Conservation (phyloP, 2,113 vertebrate species). For the Pelmatolapia mariae region DNA sequence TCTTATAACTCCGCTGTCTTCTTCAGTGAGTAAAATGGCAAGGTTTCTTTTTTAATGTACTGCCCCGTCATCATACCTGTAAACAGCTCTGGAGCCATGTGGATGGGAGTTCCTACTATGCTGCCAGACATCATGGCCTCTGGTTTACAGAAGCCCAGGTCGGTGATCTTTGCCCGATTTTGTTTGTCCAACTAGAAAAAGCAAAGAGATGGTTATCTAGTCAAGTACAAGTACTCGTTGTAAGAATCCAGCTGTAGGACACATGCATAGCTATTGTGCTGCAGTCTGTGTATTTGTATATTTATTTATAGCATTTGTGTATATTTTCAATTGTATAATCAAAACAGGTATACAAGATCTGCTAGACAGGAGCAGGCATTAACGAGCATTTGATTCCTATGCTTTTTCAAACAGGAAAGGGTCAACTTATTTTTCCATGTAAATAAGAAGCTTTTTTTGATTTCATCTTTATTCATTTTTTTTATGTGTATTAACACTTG, state of each 20-base stretch:
- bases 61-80: slow-evolving; percentile 76
- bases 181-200: slow-evolving; percentile 87
- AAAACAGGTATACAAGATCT: background rate
- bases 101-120: slow-evolving; percentile 97
- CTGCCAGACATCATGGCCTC: slow-evolving; percentile 99
- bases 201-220: no score
- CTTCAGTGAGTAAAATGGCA: background rate
- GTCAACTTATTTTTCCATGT: background rate
- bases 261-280: background rate
- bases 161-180: slow-evolving; percentile 96
- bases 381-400: background rate
- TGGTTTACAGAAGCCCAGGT: slow-evolving; percentile 97
- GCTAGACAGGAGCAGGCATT: background rate
- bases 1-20: background rate
- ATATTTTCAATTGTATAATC: background rate
- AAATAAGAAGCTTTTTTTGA: background rate
- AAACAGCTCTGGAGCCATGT: slow-evolving; percentile 98
- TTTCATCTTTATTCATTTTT: background rate
- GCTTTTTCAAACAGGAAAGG: background rate
- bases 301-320: background rate
- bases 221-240: background rate
- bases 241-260: background rate
- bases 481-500: background rate
- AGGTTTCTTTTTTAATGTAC: background rate
- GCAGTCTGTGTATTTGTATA: background rate